phyloP scores from a whole-genome alignment of 2,113 vertebrate species.

The Elephantulus edwardii region DNA sequence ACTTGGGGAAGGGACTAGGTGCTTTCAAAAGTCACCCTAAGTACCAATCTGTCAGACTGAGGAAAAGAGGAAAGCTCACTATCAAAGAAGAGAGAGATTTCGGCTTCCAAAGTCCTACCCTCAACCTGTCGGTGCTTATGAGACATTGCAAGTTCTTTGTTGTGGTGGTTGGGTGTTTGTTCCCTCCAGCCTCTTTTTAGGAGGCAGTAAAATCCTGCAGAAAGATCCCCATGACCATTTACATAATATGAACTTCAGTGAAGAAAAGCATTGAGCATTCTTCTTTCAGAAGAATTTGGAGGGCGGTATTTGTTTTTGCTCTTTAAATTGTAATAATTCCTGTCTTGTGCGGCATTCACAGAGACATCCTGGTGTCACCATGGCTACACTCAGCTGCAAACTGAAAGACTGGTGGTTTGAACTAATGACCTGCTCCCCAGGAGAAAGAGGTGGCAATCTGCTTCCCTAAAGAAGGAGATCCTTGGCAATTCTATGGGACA shows the following conservation, averaged over 20 bases:
- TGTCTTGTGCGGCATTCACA: not conserved
- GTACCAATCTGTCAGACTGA: not conserved
- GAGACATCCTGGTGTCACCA: not conserved
- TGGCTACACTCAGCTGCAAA: not conserved
- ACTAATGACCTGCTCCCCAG: too few species aligned
- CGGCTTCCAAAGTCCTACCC: not conserved
- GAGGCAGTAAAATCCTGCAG: not conserved
- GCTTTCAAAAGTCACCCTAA: not conserved
- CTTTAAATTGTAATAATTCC: conserved; percentile 31
- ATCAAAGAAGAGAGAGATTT: not conserved
- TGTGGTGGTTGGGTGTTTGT: too few species aligned
- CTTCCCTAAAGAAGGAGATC: not conserved
- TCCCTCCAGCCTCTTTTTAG: not conserved
- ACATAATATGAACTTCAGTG: not conserved
- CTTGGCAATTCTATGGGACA: not conserved
- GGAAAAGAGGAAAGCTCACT: not conserved
- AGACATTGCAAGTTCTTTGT: not conserved
- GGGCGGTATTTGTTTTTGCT: not conserved
- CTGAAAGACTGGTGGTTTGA: not conserved
- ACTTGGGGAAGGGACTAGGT: not conserved
- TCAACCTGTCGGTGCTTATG: not conserved
- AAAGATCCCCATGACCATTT: not conserved
- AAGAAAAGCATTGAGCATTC: not conserved
- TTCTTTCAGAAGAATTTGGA: not conserved
- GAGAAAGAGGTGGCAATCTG: too few species aligned